Conservation (phyloP, 2,113 vertebrate species). For the Chionomys nivalis region DNA sequence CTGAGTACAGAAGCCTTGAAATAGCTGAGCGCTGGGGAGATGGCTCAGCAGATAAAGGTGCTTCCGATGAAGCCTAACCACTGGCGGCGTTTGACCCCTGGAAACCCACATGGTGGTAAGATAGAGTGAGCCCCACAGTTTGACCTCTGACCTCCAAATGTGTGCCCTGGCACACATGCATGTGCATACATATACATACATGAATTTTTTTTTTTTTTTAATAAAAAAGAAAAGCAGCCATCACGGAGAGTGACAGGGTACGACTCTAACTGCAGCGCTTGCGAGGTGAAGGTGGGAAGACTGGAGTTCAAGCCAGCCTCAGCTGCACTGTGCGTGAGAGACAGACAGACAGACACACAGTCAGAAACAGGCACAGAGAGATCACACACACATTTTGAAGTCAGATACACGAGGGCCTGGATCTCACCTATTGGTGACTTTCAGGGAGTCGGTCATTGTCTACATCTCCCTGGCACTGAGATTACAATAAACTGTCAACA, state of each 20-base stretch:
- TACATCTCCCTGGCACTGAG: neutral
- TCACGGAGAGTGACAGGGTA: neutral
- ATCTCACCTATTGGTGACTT: neutral
- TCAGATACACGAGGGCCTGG: neutral
- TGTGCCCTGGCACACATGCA: neutral
- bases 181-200: neutral
- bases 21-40: neutral
- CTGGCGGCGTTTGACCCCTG: neutral
- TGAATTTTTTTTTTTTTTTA: neutral
- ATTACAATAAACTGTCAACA: neutral
- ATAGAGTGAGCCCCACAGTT: neutral
- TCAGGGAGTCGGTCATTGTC: neutral
- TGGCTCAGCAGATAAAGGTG: neutral
- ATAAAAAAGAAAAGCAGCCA: neutral
- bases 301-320: neutral
- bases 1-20: neutral
- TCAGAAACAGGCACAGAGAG: neutral
- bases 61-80: neutral
- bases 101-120: neutral
- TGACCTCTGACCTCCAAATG: neutral
- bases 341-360: neutral
- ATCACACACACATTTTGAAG: neutral
- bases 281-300: neutral
- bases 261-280: neutral
- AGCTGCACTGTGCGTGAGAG: neutral